These are phyloP conservation scores for Balaenoptera acutorostrata DNA, from an alignment of 2,113 vertebrate species.

Conservation along the genomic window DNA sequence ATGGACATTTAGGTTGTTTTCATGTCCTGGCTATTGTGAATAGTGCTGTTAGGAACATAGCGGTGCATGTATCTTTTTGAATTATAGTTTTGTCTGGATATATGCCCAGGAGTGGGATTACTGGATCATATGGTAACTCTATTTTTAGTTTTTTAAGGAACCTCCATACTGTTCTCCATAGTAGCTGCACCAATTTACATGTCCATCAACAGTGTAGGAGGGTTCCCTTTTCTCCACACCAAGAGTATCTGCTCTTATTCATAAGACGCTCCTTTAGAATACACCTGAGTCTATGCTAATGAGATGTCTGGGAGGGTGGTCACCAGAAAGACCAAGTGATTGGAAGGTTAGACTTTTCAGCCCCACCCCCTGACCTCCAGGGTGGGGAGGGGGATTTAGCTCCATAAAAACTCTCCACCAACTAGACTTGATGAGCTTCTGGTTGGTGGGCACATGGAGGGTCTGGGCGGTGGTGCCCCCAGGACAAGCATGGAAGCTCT, in stretches of 20 bases:
- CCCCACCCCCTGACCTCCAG: neutral
- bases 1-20: neutral
- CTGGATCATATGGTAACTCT: accelerated
- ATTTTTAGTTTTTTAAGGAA: neutral
- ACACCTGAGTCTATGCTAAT: neutral
- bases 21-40: neutral
- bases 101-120: too few species aligned
- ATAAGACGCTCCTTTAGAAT: too few species aligned
- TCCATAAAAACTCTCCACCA: neutral
- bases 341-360: neutral
- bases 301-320: neutral
- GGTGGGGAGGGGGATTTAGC: too few species aligned
- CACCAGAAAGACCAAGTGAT: neutral
- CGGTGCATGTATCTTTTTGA: neutral
- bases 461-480: too few species aligned
- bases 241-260: too few species aligned
- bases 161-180: neutral
- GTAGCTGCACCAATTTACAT: too few species aligned
- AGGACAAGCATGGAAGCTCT: neutral
- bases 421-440: neutral
- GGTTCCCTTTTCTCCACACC: too few species aligned
- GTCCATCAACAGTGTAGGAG: too few species aligned
- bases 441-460: accelerated
- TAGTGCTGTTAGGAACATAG: neutral
- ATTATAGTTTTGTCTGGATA: neutral